Evolutionary conservation across 2,888 invertebrate genomes (phyloP).

Genomic region (Panzeria rudis): DNA sequence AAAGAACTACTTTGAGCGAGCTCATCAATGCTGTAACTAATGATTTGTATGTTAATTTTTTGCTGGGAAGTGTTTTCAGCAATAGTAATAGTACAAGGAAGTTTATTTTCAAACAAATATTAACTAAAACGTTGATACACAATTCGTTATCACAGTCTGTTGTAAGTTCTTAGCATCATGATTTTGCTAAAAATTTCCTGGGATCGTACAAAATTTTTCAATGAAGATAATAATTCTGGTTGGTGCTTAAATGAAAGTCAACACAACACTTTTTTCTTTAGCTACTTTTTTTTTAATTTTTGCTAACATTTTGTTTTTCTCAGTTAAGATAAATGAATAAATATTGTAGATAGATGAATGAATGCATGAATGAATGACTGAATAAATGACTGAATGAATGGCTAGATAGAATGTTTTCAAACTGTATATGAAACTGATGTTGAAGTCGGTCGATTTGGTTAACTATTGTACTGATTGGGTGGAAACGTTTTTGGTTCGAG

Average conservation of each 20-base stretch:
- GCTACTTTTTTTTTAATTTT: background rate
- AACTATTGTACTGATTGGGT: slow-evolving; percentile 34
- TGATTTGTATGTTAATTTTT: too few relatives aligned
- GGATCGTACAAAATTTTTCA: slow-evolving; percentile 39
- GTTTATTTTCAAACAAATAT: slow-evolving; percentile 62
- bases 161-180: background rate
- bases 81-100: slow-evolving; percentile 36
- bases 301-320: background rate
- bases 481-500: background rate
- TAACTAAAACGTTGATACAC: slow-evolving; percentile 60
- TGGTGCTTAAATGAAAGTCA: slow-evolving; percentile 68
- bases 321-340: slow-evolving; percentile 67
- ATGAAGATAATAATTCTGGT: slow-evolving; percentile 55
- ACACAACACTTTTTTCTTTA: slow-evolving; percentile 42
- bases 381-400: slow-evolving; percentile 30
- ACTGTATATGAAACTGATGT: slow-evolving; percentile 27
- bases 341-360: slow-evolving; percentile 46
- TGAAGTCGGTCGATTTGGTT: slow-evolving; percentile 59
- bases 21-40: too few relatives aligned
- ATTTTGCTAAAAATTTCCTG: slow-evolving; percentile 14
- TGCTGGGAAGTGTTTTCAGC: background rate
- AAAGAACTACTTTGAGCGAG: too few relatives aligned
- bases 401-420: slow-evolving; percentile 20
- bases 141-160: slow-evolving; percentile 24
- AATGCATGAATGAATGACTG: slow-evolving; percentile 24